Base-by-base conservation (phyloP, 2,888 invertebrate species). In the Acronicta aceris region DNA sequence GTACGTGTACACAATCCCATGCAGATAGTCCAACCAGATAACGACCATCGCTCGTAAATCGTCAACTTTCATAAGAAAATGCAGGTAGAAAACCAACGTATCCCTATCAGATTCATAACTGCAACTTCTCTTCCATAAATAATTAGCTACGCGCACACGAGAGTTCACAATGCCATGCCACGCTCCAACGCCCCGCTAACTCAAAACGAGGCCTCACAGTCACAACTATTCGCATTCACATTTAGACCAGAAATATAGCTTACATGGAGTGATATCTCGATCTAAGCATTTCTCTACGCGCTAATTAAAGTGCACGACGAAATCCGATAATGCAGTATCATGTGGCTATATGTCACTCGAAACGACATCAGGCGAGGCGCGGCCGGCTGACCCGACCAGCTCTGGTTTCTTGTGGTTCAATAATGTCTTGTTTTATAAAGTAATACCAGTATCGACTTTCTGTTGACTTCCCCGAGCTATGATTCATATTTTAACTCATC, bases 321-420 rank as follows among this genome's bases (percentile, higher is more conserved):
- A 89, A 92, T 85, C 82, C 74, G 89, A 92, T 89, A 89, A 82
- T 73, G 74, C 65, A 68, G 87, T 91, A 84, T 92, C 89, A 79
- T 82, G 83, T 91, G 74, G 86, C 88, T 84, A 86, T 89, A 88
- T 89, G 90, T 88, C 89, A 91, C 86, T 84, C 71, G 88, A 89
- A 85, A 84, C 88, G 83, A 80, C 80, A 79, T 82, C 78, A 80
- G 79, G 67, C 76, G 69, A 73, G 77, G 76, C 59, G 76, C 75
- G 73, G 71, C 72, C 67, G 70, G 66, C 69, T 59, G 71, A 72
- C 66, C 69, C 72, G 65, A 73, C 71, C 63, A 74, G 84, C 82
- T 91, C 84, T 82, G 78, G 81, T 89, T 90, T 84, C 90, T 83
- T 88, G 87, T 78, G 90, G 88, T 89, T 83, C 84, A 77, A 81